Conservation (phyloP, 2,113 vertebrate genomes). For the Gasterosteus nipponicus region DNA sequence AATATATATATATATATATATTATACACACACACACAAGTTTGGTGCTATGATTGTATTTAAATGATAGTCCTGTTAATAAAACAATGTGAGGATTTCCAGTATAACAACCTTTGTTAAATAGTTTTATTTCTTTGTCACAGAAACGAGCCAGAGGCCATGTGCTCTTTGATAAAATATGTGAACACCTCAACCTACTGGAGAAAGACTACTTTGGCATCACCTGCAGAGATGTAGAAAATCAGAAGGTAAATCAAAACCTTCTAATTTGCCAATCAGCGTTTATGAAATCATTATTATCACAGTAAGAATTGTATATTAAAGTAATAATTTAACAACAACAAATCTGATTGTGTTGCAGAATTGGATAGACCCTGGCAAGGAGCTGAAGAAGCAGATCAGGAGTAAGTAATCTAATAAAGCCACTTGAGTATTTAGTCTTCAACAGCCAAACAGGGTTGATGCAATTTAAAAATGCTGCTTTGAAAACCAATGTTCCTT, state of each 20-base stretch:
- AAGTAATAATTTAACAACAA: too few species aligned
- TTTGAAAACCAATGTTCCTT: conserved; percentile 26
- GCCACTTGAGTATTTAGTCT: background rate
- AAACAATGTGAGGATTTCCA: background rate
- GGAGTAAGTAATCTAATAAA: conserved; percentile 84
- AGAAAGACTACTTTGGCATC: conserved; percentile 97
- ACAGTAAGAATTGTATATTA: background rate
- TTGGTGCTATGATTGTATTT: background rate
- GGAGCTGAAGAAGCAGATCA: conserved; percentile 97
- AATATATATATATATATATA: too few species aligned
- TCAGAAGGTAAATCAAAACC: conserved; percentile 87
- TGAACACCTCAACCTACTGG: conserved; percentile 95
- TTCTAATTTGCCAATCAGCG: background rate
- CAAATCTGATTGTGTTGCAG: conserved; percentile 76
- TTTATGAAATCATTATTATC: background rate
- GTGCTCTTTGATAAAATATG: conserved; percentile 94
- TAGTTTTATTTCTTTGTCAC: conserved; percentile 36
- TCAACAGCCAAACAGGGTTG: background rate
- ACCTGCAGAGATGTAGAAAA: conserved; percentile 92
- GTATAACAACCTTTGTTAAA: background rate
- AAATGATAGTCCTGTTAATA: background rate
- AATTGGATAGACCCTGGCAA: conserved; percentile 96
- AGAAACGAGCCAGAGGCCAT: conserved; percentile 94
- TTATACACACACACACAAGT: too few species aligned
- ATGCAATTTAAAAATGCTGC: background rate